These are phyloP conservation scores for Anthoscopus minutus DNA, from an alignment of 2,113 vertebrate genomes.

Conservation along the genomic window DNA sequence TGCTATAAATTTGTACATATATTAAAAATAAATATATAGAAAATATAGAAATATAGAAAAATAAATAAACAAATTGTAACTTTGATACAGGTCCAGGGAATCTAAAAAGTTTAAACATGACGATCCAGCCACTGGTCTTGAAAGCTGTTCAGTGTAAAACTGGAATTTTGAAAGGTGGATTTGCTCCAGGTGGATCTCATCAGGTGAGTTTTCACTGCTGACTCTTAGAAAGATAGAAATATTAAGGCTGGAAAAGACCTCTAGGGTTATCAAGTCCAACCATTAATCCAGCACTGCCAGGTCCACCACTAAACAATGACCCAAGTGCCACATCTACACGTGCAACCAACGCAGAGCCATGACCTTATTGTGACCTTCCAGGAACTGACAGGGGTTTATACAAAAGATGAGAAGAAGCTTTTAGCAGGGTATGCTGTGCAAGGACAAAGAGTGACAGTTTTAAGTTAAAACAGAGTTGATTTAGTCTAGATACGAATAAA, in stretches of 20 bases:
- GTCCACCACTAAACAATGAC: not conserved
- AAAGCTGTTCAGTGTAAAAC: not conserved
- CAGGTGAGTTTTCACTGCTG: not conserved
- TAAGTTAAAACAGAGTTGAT: not conserved
- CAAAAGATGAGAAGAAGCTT: not conserved
- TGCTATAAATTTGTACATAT: not conserved
- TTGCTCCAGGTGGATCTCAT: not conserved
- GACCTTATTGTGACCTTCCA: not conserved
- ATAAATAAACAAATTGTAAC: no score
- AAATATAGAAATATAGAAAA: not conserved
- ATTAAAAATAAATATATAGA: not conserved
- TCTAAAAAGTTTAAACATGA: not conserved
- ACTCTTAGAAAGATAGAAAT: not conserved
- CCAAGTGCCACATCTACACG: accelerated
- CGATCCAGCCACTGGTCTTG: not conserved
- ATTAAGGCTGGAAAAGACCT: not conserved
- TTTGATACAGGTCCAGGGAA: not conserved
- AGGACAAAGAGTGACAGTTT: not conserved
- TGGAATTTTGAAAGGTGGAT: not conserved
- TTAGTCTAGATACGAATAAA: not conserved
- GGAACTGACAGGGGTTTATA: not conserved
- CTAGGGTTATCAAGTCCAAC: not conserved
- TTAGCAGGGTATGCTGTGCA: not conserved
- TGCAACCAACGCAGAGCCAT: not conserved
- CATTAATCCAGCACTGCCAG: not conserved